Base-by-base conservation (phyloP, 2,797 vertebrate species). In the Myripristis jacobus region DNA sequence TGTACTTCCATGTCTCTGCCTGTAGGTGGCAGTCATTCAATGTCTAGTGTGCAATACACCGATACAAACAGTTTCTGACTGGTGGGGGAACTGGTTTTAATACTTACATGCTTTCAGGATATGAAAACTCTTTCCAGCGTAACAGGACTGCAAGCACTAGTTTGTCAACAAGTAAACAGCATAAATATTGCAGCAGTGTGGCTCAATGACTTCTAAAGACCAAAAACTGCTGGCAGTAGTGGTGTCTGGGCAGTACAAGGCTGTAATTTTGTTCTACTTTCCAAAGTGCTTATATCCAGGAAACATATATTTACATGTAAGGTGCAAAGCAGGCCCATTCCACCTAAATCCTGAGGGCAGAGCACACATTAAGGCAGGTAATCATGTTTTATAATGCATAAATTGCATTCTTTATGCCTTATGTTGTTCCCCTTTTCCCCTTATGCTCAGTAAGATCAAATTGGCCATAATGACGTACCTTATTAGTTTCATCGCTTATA, bases 11-110 rank as follows among this genome's bases (percentile, higher is more conserved):
- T 1, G 0, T 43, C 16, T 65, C 1, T 18, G 41, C 62, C 82
- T 84, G 77, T 79, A 88, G 87, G 80, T 71, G 87, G 87, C 87
- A 87, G 74, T 4, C 18, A 63, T 73, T 81, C 24, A 58, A 70
- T 60, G 38, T 9, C 58, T 69, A 55, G 53, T 24, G 38, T 44
- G n/a, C 29, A 48, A 19, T 21, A 16, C 46, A 62, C 25, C 2
- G 31, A 65, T 24, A 21, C 3, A 62, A 56, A 66, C 22, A 46
- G 36, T 58, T 67, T 63, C 15, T 19, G 16, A 18, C n/a, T 7
- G 5, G 5, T 31, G 29, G 44, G 44, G 4, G 19, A n/a, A 47
- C 19, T 51, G 21, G 48, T 25, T 22, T 51, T 1, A 51, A 51
- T 2, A 24, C 21, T 15, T 25, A 24, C 1, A 11, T 41, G 25